Evolutionary conservation across 1,140 invertebrate genomes (phyloP).

Genomic region (Euwallacea similis): DNA sequence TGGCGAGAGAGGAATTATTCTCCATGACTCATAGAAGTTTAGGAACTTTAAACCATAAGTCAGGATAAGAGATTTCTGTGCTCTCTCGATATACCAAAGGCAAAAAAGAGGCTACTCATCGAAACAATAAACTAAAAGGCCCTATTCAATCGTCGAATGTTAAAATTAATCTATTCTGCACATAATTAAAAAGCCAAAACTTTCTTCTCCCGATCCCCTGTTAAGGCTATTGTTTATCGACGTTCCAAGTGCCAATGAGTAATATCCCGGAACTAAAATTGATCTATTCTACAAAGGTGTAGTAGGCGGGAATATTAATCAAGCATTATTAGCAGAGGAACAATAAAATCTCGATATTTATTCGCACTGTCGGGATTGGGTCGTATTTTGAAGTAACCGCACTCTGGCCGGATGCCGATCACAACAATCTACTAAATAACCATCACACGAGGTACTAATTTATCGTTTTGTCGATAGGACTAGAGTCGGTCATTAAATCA

Average conservation of each 20-base stretch:
- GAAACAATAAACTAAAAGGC: background rate
- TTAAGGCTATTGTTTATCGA: constrained; percentile 20
- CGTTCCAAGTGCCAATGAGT: constrained; percentile 21
- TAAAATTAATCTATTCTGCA: constrained; percentile 2
- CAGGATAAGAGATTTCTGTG: background rate
- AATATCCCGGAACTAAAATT: constrained; percentile 25
- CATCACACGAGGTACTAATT: constrained; percentile 20
- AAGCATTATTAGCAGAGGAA: constrained; percentile 35
- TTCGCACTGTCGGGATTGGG: constrained; percentile 14
- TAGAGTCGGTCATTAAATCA: constrained; percentile 15
- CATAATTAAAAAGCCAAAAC: constrained; percentile 17
- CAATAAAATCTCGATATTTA: constrained; percentile 34
- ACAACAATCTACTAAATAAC: constrained; percentile 35
- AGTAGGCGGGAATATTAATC: constrained; percentile 29
- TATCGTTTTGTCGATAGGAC: constrained; percentile 16
- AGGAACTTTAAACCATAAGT: background rate
- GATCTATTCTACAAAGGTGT: constrained; percentile 23
- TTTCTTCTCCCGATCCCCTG: constrained; percentile 12
- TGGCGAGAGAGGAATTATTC: no score
- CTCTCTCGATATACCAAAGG: background rate
- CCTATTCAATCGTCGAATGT: constrained; percentile 1
- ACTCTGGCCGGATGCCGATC: constrained; percentile 14
- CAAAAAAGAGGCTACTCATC: background rate
- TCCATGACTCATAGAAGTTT: no score
- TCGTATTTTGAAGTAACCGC: constrained; percentile 29